Conservation (phyloP, 2,113 vertebrate genomes). For the Crotalus horridus region DNA sequence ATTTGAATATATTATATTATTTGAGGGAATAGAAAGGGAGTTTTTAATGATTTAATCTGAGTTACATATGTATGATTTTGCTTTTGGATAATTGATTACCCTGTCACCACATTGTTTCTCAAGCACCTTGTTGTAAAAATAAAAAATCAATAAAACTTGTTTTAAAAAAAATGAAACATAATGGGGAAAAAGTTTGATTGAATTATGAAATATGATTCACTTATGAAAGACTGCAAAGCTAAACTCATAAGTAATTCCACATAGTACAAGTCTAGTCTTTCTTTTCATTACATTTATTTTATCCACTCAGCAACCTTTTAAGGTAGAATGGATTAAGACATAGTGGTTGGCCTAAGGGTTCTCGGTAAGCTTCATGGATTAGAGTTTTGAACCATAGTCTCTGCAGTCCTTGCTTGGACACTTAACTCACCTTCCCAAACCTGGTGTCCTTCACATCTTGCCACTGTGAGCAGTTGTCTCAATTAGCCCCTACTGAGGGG, state of each 20-base stretch:
- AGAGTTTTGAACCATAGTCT: background rate
- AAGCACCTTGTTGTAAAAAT: no score
- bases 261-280: background rate
- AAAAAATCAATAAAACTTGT: no score
- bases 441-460: background rate
- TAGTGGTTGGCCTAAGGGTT: background rate
- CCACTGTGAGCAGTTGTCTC: background rate
- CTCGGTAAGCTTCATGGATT: background rate
- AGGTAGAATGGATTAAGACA: background rate
- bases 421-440: background rate
- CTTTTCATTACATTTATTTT: no score
- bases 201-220: background rate
- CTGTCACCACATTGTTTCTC: no score
- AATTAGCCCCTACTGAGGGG: background rate
- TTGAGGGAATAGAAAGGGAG: no score
- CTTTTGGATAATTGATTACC: no score
- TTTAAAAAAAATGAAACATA: background rate
- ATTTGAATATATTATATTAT: no score
- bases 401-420: background rate
- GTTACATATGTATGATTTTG: no score
- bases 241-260: background rate
- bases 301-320: background rate
- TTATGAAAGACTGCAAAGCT: background rate
- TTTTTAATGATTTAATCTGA: no score
- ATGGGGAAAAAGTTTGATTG: background rate